phyloP scores from a whole-genome alignment of 2,888 invertebrate genomes.

The Zaprionus lineosus region DNA sequence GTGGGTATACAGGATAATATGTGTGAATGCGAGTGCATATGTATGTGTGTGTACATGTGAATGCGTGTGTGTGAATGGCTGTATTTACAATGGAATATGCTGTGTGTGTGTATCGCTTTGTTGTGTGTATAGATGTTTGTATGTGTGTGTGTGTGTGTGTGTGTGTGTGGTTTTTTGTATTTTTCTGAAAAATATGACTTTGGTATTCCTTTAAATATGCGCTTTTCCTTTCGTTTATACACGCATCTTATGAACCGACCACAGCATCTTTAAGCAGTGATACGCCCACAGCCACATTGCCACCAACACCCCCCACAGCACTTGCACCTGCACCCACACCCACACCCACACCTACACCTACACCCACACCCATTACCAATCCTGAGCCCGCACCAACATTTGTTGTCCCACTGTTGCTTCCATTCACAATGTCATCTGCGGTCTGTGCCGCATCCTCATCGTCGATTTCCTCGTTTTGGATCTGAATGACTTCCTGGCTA shows the following conservation, averaged over 20 bases:
- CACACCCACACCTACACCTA: slow-evolving; percentile 25
- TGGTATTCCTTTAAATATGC: slow-evolving; percentile 62
- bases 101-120: slow-evolving; percentile 22
- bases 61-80: slow-evolving; percentile 16
- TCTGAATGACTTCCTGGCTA: slow-evolving; percentile 18
- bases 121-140: neutral
- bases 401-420: slow-evolving; percentile 1
- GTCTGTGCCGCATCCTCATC: slow-evolving; percentile 22
- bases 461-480: slow-evolving; percentile 28
- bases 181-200: slow-evolving; percentile 78
- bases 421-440: slow-evolving; percentile 30
- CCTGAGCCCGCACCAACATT: too few species aligned
- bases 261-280: slow-evolving; percentile 58
- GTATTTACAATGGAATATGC: slow-evolving; percentile 48
- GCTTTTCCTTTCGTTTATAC: slow-evolving; percentile 11
- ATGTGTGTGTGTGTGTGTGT: slow-evolving; percentile 5
- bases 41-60: too few species aligned
- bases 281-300: slow-evolving; percentile 10
- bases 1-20: too few species aligned
- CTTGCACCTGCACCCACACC: slow-evolving; percentile 17
- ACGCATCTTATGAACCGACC: slow-evolving; percentile 54
- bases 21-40: too few species aligned
- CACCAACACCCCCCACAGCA: too few species aligned
- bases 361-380: slow-evolving; percentile 8
- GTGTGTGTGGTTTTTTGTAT: slow-evolving; percentile 51